phyloP scores from a whole-genome alignment of 2,888 invertebrate genomes.

The Meiosimyza platycephala region DNA sequence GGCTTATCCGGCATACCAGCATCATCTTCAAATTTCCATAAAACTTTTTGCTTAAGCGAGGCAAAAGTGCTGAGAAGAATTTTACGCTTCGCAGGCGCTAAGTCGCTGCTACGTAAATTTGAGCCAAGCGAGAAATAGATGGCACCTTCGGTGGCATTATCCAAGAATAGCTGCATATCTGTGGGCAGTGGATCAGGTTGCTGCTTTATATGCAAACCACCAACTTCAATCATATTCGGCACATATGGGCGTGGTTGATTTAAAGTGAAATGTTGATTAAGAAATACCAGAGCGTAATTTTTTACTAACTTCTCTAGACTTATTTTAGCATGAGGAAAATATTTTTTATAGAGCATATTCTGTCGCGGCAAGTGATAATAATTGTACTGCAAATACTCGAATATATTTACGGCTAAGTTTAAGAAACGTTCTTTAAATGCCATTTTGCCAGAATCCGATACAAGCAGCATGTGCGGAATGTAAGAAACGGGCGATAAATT shows the following conservation, averaged over 20 bases:
- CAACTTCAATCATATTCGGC: conserved; percentile 58
- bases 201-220: conserved; percentile 54
- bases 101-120: conserved; percentile 46
- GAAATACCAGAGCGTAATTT: conserved; percentile 57
- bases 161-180: conserved; percentile 51
- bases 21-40: conserved; percentile 53
- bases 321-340: conserved; percentile 53
- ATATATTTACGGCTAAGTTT: background rate
- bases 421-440: conserved; percentile 47
- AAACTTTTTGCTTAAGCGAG: conserved; percentile 49
- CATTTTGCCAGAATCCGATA: no score
- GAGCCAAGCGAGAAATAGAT: conserved; percentile 58
- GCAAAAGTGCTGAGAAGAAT: conserved; percentile 44
- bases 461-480: conserved; percentile 46
- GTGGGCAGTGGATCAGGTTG: conserved; percentile 40
- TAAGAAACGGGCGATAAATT: conserved; percentile 53
- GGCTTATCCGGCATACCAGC: conserved; percentile 44
- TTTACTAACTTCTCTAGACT: conserved; percentile 49
- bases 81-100: conserved; percentile 42
- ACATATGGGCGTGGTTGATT: conserved; percentile 55
- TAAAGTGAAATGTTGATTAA: conserved; percentile 58
- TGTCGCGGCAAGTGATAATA: conserved; percentile 54
- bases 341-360: conserved; percentile 47
- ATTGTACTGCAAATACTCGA: conserved; percentile 39
- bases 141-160: conserved; percentile 52